These are phyloP conservation scores for Xestia sexstrigata DNA, from an alignment of 2,888 invertebrate genomes.

Conservation along the genomic window DNA sequence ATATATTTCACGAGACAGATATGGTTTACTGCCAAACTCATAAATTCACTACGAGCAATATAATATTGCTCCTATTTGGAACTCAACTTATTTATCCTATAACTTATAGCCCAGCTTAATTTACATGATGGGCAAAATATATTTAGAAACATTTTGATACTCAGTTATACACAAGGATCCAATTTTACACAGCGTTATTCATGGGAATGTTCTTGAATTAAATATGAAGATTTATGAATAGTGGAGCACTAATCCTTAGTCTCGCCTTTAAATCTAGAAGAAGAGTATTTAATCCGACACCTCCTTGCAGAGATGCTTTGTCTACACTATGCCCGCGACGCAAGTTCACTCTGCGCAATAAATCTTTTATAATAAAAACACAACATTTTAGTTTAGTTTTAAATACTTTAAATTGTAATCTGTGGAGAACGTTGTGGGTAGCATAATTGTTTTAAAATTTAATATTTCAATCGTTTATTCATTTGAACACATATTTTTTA, in stretches of 20 bases:
- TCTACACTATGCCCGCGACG: not conserved
- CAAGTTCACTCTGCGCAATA: too few relatives aligned
- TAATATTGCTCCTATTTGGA: conserved; percentile 43
- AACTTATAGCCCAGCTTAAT: conserved; percentile 44
- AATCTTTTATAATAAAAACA: too few relatives aligned
- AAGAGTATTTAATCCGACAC: conserved; percentile 29
- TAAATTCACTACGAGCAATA: conserved; percentile 42
- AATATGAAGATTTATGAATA: conserved; percentile 30
- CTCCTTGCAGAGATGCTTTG: not conserved
- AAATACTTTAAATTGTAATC: too few relatives aligned
- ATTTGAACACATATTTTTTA: too few relatives aligned
- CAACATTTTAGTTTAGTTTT: too few relatives aligned
- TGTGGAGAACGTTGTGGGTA: too few relatives aligned
- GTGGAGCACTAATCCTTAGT: conserved; percentile 8
- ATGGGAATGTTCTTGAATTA: conserved; percentile 21
- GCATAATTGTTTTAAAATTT: too few relatives aligned
- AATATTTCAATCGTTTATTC: too few relatives aligned
- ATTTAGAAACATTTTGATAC: conserved; percentile 25
- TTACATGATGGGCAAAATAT: conserved; percentile 36
- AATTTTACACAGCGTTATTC: not conserved
- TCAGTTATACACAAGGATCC: conserved; percentile 15
- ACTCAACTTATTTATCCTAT: conserved; percentile 51
- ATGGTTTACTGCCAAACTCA: conserved; percentile 40
- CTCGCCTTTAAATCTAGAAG: not conserved
- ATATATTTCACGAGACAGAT: conserved; percentile 38